A percentile compares a stretch with the other conserved stretches of the same genome.
Evolutionary conservation across 2,797 vertebrate genomes (phyloP).

Genomic region (Diglossa cyanea): DNA sequence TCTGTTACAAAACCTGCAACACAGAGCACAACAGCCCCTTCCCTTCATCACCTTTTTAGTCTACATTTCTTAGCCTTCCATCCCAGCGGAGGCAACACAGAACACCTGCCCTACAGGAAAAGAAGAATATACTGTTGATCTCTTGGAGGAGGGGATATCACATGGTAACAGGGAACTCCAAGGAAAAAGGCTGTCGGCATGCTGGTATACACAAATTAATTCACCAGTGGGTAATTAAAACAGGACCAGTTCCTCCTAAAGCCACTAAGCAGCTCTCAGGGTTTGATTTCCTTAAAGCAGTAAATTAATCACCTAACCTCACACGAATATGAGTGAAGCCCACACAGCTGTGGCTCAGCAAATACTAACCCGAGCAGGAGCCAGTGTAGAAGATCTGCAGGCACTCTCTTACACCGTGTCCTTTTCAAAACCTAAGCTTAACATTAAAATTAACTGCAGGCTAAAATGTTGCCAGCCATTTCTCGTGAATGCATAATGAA

Average conservation of each 20-base stretch:
- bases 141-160: constrained; percentile 41
- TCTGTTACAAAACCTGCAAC: not conserved
- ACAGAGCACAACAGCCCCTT: not conserved
- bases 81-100: not conserved
- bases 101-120: constrained; percentile 8
- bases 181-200: not conserved
- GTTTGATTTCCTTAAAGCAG: constrained; percentile 16
- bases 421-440: constrained; percentile 24
- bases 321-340: not conserved
- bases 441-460: constrained; percentile 10
- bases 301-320: constrained; percentile 1
- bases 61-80: not conserved
- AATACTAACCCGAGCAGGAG: not conserved
- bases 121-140: not conserved
- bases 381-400: not conserved
- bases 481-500: constrained; percentile 5
- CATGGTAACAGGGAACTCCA: constrained; percentile 40
- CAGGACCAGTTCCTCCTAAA: not conserved
- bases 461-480: not conserved
- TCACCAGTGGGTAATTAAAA: constrained; percentile 38
- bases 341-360: not conserved
- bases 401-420: not conserved
- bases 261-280: not conserved
- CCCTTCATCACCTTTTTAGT: not conserved
- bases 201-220: constrained; percentile 17